Conservation (phyloP, 2,113 vertebrate genomes). For the Vidua macroura region DNA sequence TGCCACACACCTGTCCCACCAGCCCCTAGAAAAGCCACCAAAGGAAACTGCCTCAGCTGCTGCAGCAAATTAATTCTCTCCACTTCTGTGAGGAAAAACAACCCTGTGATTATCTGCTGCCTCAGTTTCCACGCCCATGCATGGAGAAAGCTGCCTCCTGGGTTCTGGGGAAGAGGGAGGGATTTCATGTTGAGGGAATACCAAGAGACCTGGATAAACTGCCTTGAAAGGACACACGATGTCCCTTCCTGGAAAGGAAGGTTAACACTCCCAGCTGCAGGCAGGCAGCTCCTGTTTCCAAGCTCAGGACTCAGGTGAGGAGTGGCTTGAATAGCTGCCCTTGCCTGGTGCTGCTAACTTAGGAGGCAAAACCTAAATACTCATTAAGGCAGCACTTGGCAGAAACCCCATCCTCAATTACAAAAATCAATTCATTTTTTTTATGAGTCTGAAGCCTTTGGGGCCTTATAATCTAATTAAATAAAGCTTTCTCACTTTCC, state of each 20-base stretch:
- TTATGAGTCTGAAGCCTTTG: conserved; percentile 47
- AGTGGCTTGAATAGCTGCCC: not conserved
- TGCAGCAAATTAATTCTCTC: not conserved
- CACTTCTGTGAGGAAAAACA: not conserved
- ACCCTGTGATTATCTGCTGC: not conserved
- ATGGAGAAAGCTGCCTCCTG: not conserved
- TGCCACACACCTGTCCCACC: not conserved
- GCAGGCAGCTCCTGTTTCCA: not conserved
- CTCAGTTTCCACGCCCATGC: not conserved
- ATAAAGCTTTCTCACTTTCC: conserved; percentile 38
- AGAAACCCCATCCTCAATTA: conserved; percentile 58
- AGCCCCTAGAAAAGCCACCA: not conserved
- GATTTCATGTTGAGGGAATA: not conserved
- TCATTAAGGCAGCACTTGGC: conserved; percentile 48
- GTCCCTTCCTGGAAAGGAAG: not conserved
- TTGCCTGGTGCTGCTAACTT: not conserved
- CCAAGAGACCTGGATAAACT: not conserved
- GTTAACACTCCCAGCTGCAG: not conserved
- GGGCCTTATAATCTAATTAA: conserved; percentile 64
- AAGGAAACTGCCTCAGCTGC: not conserved
- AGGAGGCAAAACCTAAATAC: conserved; percentile 32
- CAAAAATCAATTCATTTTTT: conserved; percentile 39
- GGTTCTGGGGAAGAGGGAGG: not conserved
- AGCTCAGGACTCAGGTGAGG: not conserved
- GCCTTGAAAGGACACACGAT: not conserved